phyloP scores from a whole-genome alignment of 2,888 invertebrate genomes.

The Panorpa germanica region DNA sequence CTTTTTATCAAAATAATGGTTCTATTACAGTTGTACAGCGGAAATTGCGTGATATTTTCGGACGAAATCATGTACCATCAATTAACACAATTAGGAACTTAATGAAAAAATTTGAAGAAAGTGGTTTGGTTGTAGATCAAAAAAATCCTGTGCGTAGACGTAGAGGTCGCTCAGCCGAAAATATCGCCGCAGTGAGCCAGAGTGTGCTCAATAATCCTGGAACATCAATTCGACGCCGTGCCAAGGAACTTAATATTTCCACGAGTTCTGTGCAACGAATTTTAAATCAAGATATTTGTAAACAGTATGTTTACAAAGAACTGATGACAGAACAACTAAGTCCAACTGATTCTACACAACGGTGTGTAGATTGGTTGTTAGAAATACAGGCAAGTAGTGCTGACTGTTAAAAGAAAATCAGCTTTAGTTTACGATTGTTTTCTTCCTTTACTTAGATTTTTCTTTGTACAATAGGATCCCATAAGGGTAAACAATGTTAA shows the following conservation, averaged over 20 bases:
- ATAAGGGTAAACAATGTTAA: too few relatives aligned
- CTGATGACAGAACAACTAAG: too few relatives aligned
- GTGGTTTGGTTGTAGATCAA: conserved; percentile 7
- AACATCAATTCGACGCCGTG: conserved; percentile 10
- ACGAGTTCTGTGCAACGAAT: too few relatives aligned
- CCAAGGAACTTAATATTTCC: conserved; percentile 9
- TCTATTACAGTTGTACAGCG: neutral
- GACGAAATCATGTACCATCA: conserved; percentile 8
- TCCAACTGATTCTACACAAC: too few relatives aligned
- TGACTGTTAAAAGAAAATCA: too few relatives aligned
- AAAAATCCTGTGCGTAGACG: conserved; percentile 10
- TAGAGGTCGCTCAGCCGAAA: conserved; percentile 10
- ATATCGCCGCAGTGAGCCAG: conserved; percentile 10
- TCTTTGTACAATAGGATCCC: too few relatives aligned
- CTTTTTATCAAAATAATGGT: conserved; percentile 2
- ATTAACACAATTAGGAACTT: conserved; percentile 10
- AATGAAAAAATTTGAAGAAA: conserved; percentile 11
- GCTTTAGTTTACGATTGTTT: too few relatives aligned
- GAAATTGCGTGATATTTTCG: neutral
- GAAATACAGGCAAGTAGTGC: too few relatives aligned
- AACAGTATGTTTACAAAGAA: too few relatives aligned
- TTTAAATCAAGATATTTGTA: too few relatives aligned
- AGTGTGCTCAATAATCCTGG: conserved; percentile 9
- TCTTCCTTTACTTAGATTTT: too few relatives aligned
- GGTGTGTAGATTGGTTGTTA: too few relatives aligned